Evolutionary conservation across 2,113 vertebrate species (phyloP).

Genomic region (Cathartes aura): DNA sequence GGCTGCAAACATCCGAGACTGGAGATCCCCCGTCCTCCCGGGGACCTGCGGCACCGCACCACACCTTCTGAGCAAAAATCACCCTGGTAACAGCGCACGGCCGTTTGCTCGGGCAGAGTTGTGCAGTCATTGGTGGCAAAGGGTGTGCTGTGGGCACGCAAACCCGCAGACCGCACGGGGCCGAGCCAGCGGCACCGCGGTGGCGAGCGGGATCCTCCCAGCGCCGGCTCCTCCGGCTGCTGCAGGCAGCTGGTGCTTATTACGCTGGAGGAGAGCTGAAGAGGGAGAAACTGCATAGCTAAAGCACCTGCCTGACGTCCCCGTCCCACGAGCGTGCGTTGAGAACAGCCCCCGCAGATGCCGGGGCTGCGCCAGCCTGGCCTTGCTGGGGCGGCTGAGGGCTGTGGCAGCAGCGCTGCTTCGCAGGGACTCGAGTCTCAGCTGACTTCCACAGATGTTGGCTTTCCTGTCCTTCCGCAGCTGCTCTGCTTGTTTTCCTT

Average conservation of each 20-base stretch:
- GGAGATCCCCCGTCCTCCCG: background rate
- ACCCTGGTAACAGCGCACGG: rapidly evolving
- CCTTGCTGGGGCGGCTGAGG: background rate
- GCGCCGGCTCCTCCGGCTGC: rapidly evolving
- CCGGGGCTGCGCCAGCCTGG: background rate
- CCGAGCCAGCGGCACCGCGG: rapidly evolving
- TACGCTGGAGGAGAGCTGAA: background rate
- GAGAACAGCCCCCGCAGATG: no score
- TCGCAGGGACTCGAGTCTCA: background rate
- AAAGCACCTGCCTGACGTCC: rapidly evolving
- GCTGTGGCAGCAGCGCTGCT: background rate
- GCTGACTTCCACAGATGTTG: background rate
- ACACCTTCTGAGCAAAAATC: background rate
- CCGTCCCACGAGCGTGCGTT: rapidly evolving
- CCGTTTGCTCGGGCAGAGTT: background rate
- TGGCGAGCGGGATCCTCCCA: rapidly evolving
- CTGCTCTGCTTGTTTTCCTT: background rate
- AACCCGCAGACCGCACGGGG: rapidly evolving
- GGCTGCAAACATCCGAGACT: rapidly evolving
- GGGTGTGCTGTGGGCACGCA: rapidly evolving
- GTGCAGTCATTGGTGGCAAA: background rate
- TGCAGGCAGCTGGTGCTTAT: background rate
- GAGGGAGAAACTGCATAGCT: background rate
- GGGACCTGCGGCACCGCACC: background rate
- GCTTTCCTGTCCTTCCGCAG: background rate